A percentile compares a stretch with the other conserved stretches of the same genome.
phyloP scores from a whole-genome alignment of 2,888 invertebrate species.

The Bursaphelenchus okinawaensis region DNA sequence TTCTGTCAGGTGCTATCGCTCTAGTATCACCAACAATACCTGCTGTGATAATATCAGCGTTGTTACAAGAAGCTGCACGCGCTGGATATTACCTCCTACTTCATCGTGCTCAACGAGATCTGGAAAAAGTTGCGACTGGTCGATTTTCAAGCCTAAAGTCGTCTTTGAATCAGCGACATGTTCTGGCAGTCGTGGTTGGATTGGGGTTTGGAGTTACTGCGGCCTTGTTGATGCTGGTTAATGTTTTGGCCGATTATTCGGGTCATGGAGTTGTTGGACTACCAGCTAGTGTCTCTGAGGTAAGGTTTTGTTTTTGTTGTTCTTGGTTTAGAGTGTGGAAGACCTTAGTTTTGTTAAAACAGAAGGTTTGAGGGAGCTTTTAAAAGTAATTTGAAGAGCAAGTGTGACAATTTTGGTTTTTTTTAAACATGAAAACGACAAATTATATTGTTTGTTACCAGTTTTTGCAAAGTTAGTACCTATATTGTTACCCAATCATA shows the following conservation, averaged over 20 bases:
- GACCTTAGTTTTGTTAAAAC: no score
- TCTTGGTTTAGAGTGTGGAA: not conserved
- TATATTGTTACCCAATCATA: no score
- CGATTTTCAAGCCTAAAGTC: constrained; percentile 64
- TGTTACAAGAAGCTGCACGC: constrained; percentile 76
- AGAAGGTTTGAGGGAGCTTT: no score
- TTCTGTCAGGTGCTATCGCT: constrained; percentile 19
- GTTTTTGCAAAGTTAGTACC: no score
- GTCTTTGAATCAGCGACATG: constrained; percentile 74
- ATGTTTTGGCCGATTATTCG: constrained; percentile 86
- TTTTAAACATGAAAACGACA: no score
- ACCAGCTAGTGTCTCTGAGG: constrained; percentile 21
- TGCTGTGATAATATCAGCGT: constrained; percentile 68
- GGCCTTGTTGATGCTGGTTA: constrained; percentile 86
- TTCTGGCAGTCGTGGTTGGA: constrained; percentile 88
- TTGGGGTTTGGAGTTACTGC: constrained; percentile 92
- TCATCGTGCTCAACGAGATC: constrained; percentile 57
- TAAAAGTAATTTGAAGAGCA: no score
- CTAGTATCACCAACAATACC: constrained; percentile 61
- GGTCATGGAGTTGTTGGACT: constrained; percentile 93
- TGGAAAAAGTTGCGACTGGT: constrained; percentile 31
- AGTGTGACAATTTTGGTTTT: no score
- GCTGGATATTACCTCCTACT: constrained; percentile 62
- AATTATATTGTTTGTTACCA: no score
- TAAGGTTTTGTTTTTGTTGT: constrained; percentile 1